Percentiles rank a stretch among this genome's conserved stretches.
Evolutionary conservation across 2,888 invertebrate genomes (phyloP).

Genomic region (Dascillus cervinus): DNA sequence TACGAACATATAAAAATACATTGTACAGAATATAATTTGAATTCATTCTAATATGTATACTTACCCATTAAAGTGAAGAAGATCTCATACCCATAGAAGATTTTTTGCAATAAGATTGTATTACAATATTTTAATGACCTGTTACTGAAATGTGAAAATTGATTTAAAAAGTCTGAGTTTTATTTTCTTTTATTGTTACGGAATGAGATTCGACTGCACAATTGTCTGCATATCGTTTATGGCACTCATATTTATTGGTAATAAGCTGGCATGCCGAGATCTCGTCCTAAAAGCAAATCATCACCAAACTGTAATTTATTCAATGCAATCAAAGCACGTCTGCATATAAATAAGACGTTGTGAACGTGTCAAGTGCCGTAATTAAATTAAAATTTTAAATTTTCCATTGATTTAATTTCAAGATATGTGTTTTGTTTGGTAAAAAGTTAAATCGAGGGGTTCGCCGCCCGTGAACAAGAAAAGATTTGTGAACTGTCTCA

Average conservation of each 20-base stretch:
- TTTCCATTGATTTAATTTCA: constrained; percentile 1
- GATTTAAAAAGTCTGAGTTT: too few species aligned
- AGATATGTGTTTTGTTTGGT: background rate
- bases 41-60: too few species aligned
- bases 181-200: too few species aligned
- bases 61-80: too few species aligned
- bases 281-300: constrained; percentile 21
- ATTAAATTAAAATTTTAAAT: constrained; percentile 28
- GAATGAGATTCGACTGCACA: too few species aligned
- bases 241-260: constrained; percentile 22
- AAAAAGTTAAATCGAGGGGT: constrained; percentile 4
- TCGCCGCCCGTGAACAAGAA: constrained; percentile 7
- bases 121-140: too few species aligned
- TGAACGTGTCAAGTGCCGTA: constrained; percentile 25
- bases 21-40: too few species aligned
- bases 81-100: too few species aligned
- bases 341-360: constrained; percentile 32
- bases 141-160: too few species aligned
- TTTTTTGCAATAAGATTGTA: too few species aligned
- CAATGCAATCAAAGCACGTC: constrained; percentile 25
- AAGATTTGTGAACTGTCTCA: constrained; percentile 9
- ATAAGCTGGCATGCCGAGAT: constrained; percentile 10
- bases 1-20: too few species aligned
- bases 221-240: too few species aligned
- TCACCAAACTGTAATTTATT: constrained; percentile 25